Evolutionary conservation across 2,113 vertebrate genomes (phyloP).

Genomic region (Esox niger): DNA sequence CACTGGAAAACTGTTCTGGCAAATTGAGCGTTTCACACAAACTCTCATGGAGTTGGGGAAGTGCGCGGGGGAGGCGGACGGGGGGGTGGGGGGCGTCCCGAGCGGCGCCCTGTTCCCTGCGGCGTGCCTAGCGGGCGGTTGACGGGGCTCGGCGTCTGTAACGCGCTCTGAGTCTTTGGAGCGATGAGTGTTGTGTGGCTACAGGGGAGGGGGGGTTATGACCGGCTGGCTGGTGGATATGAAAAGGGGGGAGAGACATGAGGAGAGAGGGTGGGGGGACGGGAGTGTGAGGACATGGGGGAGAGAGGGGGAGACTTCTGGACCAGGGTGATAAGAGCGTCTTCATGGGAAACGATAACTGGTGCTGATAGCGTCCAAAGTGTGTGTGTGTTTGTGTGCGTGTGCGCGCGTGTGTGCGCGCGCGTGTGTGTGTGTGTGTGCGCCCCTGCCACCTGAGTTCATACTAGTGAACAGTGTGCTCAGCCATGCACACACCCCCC

Average conservation of each 20-base stretch:
- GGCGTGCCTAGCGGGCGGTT: no score
- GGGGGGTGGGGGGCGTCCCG: neutral
- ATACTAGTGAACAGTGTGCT: slow-evolving; percentile 97
- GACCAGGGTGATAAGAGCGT: slow-evolving; percentile 99
- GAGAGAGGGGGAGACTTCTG: slow-evolving; percentile 89
- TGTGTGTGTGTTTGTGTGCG: no score
- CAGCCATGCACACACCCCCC: slow-evolving; percentile 91
- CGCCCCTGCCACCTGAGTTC: slow-evolving; percentile 28
- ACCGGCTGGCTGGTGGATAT: slow-evolving; percentile 68
- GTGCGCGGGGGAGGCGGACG: no score
- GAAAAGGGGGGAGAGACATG: slow-evolving; percentile 59
- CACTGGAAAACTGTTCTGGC: slow-evolving; percentile 99
- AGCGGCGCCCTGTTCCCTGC: no score
- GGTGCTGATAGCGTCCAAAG: slow-evolving; percentile 85
- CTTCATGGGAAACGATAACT: slow-evolving; percentile 99
- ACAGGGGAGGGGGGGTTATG: slow-evolving; percentile 31
- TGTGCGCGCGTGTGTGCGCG: no score
- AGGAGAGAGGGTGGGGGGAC: neutral
- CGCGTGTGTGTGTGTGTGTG: no score
- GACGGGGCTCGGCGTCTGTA: no score
- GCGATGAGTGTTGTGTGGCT: slow-evolving; percentile 49
- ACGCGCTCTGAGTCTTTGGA: slow-evolving; percentile 82
- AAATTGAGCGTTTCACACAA: slow-evolving; percentile 98
- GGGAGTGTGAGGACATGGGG: no score
- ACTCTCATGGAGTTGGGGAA: slow-evolving; percentile 94